A percentile compares a stretch with the other conserved stretches of the same genome.
These are phyloP conservation scores for Drosophila atripex DNA, from an alignment of 2,888 invertebrate genomes.

Conservation along the genomic window DNA sequence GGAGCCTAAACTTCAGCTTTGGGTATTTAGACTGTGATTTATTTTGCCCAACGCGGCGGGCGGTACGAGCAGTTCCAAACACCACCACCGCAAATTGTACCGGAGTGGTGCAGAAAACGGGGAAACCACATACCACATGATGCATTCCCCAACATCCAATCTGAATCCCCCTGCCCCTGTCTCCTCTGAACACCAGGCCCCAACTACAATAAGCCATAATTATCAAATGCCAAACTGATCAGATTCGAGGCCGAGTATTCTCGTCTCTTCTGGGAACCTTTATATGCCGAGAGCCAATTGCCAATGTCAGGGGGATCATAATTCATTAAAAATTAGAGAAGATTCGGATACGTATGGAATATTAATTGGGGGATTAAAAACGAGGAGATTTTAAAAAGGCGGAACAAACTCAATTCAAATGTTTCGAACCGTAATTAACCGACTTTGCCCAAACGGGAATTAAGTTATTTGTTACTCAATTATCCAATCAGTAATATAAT, in stretches of 20 bases:
- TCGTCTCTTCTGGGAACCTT: conserved; percentile 20
- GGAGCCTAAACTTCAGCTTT: conserved; percentile 75
- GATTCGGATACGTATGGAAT: conserved; percentile 20
- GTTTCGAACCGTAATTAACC: conserved; percentile 10
- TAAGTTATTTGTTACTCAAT: conserved; percentile 8
- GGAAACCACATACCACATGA: conserved; percentile 18
- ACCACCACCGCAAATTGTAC: conserved; percentile 25
- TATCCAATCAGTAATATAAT: neutral
- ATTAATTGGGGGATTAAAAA: conserved; percentile 29
- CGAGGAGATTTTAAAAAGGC: conserved; percentile 9
- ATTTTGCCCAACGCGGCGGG: conserved; percentile 70
- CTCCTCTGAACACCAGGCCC: conserved; percentile 3
- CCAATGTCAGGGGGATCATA: conserved; percentile 40
- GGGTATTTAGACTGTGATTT: conserved; percentile 77
- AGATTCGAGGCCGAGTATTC: conserved; percentile 19
- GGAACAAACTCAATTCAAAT: conserved; percentile 27
- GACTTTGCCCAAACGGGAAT: conserved; percentile 6
- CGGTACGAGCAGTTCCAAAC: conserved; percentile 51
- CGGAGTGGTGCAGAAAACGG: conserved; percentile 19
- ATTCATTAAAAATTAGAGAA: conserved; percentile 36
- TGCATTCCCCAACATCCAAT: conserved; percentile 29
- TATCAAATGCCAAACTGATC: conserved; percentile 62
- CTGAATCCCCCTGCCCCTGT: conserved; percentile 14
- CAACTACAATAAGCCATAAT: conserved; percentile 74
- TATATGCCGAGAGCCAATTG: conserved; percentile 23